phyloP scores from a whole-genome alignment of 2,113 vertebrate genomes.

The Orthonyx spaldingii region DNA sequence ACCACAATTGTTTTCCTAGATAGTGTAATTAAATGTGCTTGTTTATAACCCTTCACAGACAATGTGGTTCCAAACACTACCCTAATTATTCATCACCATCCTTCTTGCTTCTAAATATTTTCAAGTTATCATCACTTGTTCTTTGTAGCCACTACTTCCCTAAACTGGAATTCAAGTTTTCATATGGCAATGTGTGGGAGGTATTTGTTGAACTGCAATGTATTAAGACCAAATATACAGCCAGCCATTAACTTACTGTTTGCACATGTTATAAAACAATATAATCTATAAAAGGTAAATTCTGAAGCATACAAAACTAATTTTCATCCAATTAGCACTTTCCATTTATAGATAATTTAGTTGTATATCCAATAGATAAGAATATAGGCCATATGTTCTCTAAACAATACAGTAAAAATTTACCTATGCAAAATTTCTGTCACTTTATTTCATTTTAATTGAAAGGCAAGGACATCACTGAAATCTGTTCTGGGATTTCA shows the following conservation, averaged over 20 bases:
- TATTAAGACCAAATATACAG: not conserved
- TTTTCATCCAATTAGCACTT: not conserved
- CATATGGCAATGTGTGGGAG: not conserved
- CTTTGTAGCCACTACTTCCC: not conserved
- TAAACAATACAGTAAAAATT: not conserved
- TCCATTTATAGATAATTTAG: not conserved
- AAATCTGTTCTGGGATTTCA: not conserved
- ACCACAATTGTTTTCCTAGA: not conserved
- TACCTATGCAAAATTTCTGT: not conserved
- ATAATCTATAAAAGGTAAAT: not conserved
- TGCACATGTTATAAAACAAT: not conserved
- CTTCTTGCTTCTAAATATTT: not conserved
- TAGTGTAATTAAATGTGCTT: not conserved
- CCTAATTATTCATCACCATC: not conserved
- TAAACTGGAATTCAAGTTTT: not conserved
- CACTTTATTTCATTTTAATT: not conserved
- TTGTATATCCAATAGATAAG: not conserved
- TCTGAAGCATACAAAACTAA: not conserved
- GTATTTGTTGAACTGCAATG: not conserved
- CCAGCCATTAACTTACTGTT: not conserved
- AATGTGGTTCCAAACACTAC: not conserved
- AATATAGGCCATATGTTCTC: not conserved
- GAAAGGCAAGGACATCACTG: not conserved
- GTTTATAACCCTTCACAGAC: not conserved
- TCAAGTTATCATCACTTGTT: not conserved